phyloP scores from a whole-genome alignment of 2,888 invertebrate genomes.

The Tetragonula carbonaria region DNA sequence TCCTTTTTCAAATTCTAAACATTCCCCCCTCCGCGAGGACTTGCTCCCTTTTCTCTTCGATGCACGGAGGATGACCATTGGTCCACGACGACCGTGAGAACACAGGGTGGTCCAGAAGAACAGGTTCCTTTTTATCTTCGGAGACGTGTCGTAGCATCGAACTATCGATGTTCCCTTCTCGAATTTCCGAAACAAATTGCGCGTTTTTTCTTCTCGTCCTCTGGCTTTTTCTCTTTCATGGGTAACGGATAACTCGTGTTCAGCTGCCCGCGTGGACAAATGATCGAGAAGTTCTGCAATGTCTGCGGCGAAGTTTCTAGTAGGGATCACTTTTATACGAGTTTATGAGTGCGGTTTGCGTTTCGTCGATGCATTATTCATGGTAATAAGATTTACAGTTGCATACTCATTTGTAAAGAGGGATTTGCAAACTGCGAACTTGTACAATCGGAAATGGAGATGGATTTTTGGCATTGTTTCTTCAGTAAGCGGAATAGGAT shows the following conservation, averaged over 20 bases:
- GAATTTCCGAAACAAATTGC: slow-evolving; percentile 20
- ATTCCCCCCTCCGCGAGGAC: slow-evolving; percentile 55
- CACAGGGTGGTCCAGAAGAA: slow-evolving; percentile 73
- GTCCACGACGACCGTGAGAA: slow-evolving; percentile 80
- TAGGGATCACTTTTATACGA: neutral
- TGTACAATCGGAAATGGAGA: neutral
- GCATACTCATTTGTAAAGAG: neutral
- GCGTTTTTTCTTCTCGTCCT: neutral
- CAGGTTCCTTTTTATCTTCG: slow-evolving; percentile 70
- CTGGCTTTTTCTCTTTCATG: neutral
- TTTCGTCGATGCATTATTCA: slow-evolving; percentile 32
- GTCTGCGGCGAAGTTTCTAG: neutral
- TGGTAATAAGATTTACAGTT: neutral
- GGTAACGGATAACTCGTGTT: neutral
- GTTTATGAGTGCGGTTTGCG: neutral
- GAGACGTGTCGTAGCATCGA: slow-evolving; percentile 1
- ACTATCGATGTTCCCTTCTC: slow-evolving; percentile 37
- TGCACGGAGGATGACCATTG: slow-evolving; percentile 70
- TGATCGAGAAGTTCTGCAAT: neutral
- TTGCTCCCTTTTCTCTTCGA: slow-evolving; percentile 61
- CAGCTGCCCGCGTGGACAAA: neutral
- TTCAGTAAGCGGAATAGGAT: neutral
- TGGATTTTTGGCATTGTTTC: neutral
- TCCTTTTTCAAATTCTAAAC: slow-evolving; percentile 67
- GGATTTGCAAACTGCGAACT: neutral